Base-by-base conservation (phyloP, 2,797 vertebrate species). In the Parauchenoglanis ngamensis region DNA sequence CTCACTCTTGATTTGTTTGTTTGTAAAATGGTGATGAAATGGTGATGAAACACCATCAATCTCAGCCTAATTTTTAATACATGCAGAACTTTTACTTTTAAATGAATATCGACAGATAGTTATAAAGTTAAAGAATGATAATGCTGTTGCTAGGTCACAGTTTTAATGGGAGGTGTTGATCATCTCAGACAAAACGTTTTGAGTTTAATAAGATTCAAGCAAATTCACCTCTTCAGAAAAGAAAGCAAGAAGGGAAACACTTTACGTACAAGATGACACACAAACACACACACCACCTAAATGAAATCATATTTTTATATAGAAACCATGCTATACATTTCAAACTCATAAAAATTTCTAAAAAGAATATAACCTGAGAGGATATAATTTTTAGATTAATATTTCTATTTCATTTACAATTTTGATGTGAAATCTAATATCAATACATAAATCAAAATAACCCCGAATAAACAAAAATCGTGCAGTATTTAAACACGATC, bases 91-190 rank as follows among this genome's bases (percentile, higher is more conserved):
- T 40, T 40, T 79, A 40, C 25, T 49, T 87, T 77, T 4, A 84
- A 84, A 68, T 11, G 0, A 44, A 65, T 75, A 77, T 52, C 15
- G 15, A 77, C 10, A 56, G 63, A 44, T 57, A 57, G 13, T 56
- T 7, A 40, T 63, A 35, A 21, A 63, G 28, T 81, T 73, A 23
- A 52, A 54, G 7, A 59, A 21, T 17, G 17, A 61, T 80, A 25
- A 70, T 70, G 25, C 73, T 70, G 35, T 67, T 87, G 23, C 11
- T 49, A 78, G 75, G 56, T 72, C 21, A 68, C 28, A 73, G 31
- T 81, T 80, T 19, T 86, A n/a, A 56, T 63, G 8, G 4, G 87
- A 83, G 87, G 57, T 83, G 87, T 88, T 88, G 87, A 88, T 86
- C 87, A 83, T 86, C 87, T 88, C 87, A 28, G 61, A 63, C 31